Conservation (phyloP, 23 tunicate species). For the Ciona savignyi region DNA sequence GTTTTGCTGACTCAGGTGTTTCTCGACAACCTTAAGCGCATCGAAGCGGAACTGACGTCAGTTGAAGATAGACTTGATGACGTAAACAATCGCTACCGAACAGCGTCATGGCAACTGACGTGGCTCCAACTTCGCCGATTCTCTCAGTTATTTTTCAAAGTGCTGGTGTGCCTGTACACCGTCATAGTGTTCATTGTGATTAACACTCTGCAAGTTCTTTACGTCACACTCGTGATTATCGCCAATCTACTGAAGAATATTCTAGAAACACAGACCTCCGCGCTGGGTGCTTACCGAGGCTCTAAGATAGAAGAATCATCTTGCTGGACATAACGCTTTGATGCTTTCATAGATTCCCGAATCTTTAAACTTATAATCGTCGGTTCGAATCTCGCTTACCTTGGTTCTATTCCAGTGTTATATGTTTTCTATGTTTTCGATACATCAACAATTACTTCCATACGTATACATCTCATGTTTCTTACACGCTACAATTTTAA, state of each 20-base stretch:
- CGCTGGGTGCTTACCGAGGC: neutral
- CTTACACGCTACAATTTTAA: too few relatives aligned
- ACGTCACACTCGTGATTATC: neutral
- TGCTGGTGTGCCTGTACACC: neutral
- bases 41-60: neutral
- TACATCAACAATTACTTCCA: too few relatives aligned
- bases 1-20: neutral
- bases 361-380: neutral
- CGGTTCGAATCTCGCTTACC: too few relatives aligned
- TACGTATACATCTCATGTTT: neutral
- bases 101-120: neutral
- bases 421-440: neutral
- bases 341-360: neutral
- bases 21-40: neutral
- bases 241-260: neutral
- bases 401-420: neutral
- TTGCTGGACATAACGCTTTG: neutral
- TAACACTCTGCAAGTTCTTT: neutral
- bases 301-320: constrained; percentile 1
- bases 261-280: neutral
- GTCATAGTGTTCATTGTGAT: neutral
- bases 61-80: neutral
- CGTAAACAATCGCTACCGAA: neutral
- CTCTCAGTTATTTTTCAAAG: neutral
- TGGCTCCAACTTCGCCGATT: neutral